Evolutionary conservation across 2,888 invertebrate genomes (phyloP).

Genomic region (Cosmia trapezina): DNA sequence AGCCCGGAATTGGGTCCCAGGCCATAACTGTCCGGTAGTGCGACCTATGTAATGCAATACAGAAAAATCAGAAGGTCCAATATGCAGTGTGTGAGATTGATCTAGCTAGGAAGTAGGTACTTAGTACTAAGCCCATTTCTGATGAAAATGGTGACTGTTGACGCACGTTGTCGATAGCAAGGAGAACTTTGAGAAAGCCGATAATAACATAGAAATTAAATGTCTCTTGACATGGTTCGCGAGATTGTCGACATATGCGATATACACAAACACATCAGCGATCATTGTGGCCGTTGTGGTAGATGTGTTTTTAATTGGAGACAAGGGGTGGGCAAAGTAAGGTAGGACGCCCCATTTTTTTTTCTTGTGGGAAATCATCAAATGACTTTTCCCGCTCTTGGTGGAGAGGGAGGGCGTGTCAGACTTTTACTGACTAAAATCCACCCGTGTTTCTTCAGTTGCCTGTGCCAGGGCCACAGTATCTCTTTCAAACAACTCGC

Average conservation of each 20-base stretch:
- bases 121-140: not conserved
- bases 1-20: too few relatives aligned
- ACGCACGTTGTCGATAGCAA: not conserved
- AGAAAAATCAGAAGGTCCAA: conserved; percentile 34
- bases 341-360: too few relatives aligned
- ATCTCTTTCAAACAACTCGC: too few relatives aligned
- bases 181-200: not conserved
- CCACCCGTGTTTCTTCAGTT: too few relatives aligned
- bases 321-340: too few relatives aligned
- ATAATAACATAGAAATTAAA: not conserved
- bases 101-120: not conserved
- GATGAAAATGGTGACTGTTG: not conserved
- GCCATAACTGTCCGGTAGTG: conserved; percentile 80
- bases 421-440: too few relatives aligned
- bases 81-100: not conserved
- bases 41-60: conserved; percentile 22
- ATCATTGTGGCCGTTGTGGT: not conserved
- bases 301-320: not conserved
- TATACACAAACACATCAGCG: not conserved
- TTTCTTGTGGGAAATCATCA: too few relatives aligned
- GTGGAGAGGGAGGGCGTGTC: too few relatives aligned
- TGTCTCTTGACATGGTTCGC: not conserved
- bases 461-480: too few relatives aligned
- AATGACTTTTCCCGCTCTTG: too few relatives aligned
- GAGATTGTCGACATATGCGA: not conserved